These are phyloP conservation scores for Pseudopipra pipra DNA, from an alignment of 2,113 vertebrate genomes.

Conservation along the genomic window DNA sequence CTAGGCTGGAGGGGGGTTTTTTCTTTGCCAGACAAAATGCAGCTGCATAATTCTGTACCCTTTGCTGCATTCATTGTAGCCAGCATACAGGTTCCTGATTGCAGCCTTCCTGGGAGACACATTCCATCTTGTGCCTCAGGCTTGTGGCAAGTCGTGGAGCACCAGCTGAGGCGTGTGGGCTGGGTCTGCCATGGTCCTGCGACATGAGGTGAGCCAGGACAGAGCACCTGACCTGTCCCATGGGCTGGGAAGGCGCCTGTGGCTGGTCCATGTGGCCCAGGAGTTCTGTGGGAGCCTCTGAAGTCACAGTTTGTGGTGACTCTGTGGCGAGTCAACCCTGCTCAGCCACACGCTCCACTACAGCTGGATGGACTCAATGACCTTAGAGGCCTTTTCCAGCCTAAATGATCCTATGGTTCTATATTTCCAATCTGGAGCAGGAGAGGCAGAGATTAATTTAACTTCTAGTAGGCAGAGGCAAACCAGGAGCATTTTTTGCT, in stretches of 20 bases:
- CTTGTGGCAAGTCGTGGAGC: not conserved
- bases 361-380: not conserved
- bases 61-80: not conserved
- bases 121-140: not conserved
- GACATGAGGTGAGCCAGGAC: not conserved
- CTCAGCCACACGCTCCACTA: not conserved
- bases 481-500: not conserved
- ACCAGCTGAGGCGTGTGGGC: not conserved
- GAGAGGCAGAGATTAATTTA: not conserved
- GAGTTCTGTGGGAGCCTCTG: not conserved
- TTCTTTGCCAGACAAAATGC: not conserved
- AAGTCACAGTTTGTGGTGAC: not conserved
- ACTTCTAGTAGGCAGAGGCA: not conserved
- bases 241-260: not conserved
- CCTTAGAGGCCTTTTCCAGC: not conserved
- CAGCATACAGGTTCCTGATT: not conserved
- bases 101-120: not conserved
- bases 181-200: not conserved
- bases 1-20: not conserved
- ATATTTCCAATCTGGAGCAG: not conserved
- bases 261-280: not conserved
- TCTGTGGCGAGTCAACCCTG: not conserved
- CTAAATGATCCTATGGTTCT: not conserved
- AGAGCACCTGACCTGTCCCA: not conserved
- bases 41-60: not conserved